Base-by-base conservation (phyloP, 2,888 invertebrate species). In the Melieria picta region DNA sequence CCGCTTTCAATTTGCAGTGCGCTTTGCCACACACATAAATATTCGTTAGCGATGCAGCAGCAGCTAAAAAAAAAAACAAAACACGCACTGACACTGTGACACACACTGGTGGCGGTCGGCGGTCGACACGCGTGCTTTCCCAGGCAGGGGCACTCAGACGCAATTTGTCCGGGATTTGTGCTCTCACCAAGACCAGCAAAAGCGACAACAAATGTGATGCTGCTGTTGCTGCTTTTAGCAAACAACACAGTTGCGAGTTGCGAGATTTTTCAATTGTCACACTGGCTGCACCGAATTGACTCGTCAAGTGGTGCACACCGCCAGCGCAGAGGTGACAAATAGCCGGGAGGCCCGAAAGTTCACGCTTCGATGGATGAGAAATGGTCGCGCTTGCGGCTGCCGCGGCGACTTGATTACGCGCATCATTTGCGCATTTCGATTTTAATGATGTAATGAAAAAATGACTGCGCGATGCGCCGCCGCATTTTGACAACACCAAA, bases 361-460 rank as follows among this genome's bases (percentile, higher is more conserved):
- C 64, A 67, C 67, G 73, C 67, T 65, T 68, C 67, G 63, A 45
- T 73, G 55, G 71, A 73, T 73, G 73, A 73, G 68, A 73, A 73
- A 65, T 71, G 57, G 57, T 55, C 48, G 64, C 65, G 50, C 63
- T 65, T 61, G 13, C 62, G 46, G 61, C 61, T 66, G 47, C 58
- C 66, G 50, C 65, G 6, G 4, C 72, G 72, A 78, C 80, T 82
- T 79, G 77, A 82, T 83, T 83, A 83, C 74, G 77, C 83, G 83
- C 81, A 81, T 83, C 83, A 83, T 83, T 83, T 83, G 81, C 79
- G 80, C 83, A 80, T 83, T 84, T 82, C 79, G 82, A 83, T 83
- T 83, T 81, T 76, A 81, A 82, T 79, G 80, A 80, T 78, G 79
- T 75, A 74, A 80, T 76, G 74, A 76, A 74, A 76, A 74, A 71